phyloP scores from a whole-genome alignment of 2,797 vertebrate genomes.

The Chlorospingus flavigularis region DNA sequence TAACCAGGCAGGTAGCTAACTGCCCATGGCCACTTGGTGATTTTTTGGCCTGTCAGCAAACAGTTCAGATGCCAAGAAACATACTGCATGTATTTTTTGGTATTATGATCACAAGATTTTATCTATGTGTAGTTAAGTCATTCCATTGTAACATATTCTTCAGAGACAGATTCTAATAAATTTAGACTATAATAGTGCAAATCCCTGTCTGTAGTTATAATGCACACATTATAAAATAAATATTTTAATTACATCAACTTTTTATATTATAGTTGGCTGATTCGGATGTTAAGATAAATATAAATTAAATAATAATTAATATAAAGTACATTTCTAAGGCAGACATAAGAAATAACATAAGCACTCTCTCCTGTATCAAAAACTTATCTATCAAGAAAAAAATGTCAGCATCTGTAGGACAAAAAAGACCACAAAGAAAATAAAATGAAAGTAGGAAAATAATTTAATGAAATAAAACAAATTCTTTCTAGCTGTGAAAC shows the following conservation, averaged over 20 bases:
- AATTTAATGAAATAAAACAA: not conserved
- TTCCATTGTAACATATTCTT: not conserved
- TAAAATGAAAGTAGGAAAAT: not conserved
- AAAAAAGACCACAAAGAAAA: not conserved
- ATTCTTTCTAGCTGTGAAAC: not conserved
- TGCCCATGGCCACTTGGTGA: not conserved
- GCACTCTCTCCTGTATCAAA: not conserved
- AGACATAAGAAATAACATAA: not conserved
- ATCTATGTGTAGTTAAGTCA: not conserved
- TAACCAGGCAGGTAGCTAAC: not conserved
- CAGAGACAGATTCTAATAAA: not conserved
- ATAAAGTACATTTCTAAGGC: not conserved
- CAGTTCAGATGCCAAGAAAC: not conserved
- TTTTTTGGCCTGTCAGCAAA: not conserved
- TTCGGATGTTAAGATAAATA: not conserved
- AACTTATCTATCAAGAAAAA: not conserved
- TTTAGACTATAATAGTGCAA: not conserved
- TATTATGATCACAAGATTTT: not conserved
- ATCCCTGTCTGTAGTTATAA: not conserved
- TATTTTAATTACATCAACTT: not conserved
- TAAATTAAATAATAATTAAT: not conserved
- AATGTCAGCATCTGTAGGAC: not conserved
- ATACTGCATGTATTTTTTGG: not conserved
- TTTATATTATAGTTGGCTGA: not conserved
- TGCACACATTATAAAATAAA: not conserved